phyloP scores from a whole-genome alignment of 2,113 vertebrate species.

The Ancistrus triradiatus region DNA sequence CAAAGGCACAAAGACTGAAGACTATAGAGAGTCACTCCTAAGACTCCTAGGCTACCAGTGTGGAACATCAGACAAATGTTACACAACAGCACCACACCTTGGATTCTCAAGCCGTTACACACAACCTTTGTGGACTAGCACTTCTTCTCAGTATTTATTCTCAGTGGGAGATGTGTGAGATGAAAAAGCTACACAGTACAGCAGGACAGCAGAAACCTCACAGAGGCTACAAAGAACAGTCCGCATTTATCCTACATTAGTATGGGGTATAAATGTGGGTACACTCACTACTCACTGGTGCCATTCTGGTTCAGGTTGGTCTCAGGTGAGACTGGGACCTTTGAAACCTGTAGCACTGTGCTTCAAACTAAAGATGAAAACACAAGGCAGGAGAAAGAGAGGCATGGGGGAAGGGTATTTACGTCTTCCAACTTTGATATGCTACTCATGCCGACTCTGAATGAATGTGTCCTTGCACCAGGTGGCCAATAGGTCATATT shows the following conservation, averaged over 20 bases:
- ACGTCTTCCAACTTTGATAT: no score
- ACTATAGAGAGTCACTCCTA: no score
- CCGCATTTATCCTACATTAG: neutral
- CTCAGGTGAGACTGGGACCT: neutral
- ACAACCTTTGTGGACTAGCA: neutral
- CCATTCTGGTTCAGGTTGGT: neutral
- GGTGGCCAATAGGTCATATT: no score
- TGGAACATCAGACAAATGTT: neutral
- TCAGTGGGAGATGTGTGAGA: neutral
- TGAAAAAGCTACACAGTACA: neutral
- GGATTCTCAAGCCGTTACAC: neutral
- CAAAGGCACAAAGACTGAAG: neutral
- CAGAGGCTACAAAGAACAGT: neutral
- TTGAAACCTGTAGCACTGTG: neutral
- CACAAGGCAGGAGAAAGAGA: neutral
- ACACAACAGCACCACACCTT: neutral
- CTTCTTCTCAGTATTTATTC: neutral
- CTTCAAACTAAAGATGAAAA: neutral
- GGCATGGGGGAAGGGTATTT: neutral
- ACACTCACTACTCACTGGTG: neutral
- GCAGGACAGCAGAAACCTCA: neutral
- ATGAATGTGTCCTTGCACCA: no score
- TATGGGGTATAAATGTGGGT: no score
- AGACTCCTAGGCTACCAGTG: conserved; percentile 31
- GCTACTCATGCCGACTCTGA: no score